phyloP scores from a whole-genome alignment of 1,140 invertebrate genomes.

The Achatina immaculata region DNA sequence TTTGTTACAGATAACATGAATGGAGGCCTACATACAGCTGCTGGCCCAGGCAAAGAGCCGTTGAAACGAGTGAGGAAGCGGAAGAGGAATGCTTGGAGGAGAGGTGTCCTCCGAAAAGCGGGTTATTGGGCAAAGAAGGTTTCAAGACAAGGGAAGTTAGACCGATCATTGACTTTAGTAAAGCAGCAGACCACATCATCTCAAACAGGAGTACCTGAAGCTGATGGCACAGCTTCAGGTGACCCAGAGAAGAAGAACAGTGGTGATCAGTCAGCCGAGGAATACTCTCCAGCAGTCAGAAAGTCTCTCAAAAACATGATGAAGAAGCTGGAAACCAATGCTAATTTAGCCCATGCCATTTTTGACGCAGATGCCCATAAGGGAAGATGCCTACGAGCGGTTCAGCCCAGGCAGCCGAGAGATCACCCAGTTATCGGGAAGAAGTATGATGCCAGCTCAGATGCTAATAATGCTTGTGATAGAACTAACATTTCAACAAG shows the following conservation, averaged over 20 bases:
- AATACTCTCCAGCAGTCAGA: background rate
- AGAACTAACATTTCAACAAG: background rate
- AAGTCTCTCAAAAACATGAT: constrained; percentile 16
- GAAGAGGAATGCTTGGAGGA: constrained; percentile 29
- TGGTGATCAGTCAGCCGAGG: background rate
- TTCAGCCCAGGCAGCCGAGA: background rate
- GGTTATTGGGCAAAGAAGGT: background rate
- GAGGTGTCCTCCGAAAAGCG: constrained; percentile 4
- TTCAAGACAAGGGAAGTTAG: background rate
- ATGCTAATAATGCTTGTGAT: no score
- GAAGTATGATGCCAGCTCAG: background rate
- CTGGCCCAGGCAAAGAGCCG: background rate
- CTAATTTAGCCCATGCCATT: constrained; percentile 21
- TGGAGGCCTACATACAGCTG: background rate
- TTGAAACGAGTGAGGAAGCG: constrained; percentile 2
- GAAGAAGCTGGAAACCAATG: constrained; percentile 23
- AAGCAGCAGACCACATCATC: no score
- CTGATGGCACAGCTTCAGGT: no score
- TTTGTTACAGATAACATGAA: background rate
- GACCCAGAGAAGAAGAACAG: no score
- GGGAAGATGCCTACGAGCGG: background rate
- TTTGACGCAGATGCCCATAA: background rate
- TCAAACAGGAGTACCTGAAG: no score
- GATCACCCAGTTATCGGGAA: background rate
- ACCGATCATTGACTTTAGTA: background rate